phyloP scores from a whole-genome alignment of 2,113 vertebrate species.

The Cryptoleucopteryx plumbea region DNA sequence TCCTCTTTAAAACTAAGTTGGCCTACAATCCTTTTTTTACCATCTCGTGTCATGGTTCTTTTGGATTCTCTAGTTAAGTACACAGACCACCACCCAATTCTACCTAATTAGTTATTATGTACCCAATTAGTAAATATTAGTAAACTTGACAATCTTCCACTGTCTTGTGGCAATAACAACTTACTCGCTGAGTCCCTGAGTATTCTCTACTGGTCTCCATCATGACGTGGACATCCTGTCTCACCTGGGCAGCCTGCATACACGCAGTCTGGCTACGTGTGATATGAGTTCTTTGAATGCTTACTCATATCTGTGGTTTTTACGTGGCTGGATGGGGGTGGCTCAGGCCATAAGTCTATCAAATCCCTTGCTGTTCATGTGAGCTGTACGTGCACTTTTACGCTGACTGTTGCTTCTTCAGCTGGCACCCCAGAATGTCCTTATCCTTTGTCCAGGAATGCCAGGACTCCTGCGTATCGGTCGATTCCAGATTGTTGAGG shows the following conservation, averaged over 20 bases:
- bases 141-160: neutral
- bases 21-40: neutral
- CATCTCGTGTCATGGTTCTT: neutral
- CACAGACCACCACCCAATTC: neutral
- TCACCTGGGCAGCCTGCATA: neutral
- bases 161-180: neutral
- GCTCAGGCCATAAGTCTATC: neutral
- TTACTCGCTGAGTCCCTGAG: neutral
- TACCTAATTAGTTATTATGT: neutral
- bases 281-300: neutral
- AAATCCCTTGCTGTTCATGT: neutral
- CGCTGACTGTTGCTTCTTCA: neutral
- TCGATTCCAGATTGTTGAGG: neutral
- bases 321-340: neutral
- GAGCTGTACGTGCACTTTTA: neutral
- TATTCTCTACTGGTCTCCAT: neutral
- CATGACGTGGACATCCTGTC: neutral
- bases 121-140: neutral
- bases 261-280: accelerated
- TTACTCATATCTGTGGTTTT: accelerated
- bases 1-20: neutral
- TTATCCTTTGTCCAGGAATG: neutral
- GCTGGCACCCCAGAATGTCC: neutral
- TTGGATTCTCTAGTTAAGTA: neutral
- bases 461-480: neutral